Evolutionary conservation across 2,113 vertebrate genomes (phyloP).

Genomic region (Amazona vittata): DNA sequence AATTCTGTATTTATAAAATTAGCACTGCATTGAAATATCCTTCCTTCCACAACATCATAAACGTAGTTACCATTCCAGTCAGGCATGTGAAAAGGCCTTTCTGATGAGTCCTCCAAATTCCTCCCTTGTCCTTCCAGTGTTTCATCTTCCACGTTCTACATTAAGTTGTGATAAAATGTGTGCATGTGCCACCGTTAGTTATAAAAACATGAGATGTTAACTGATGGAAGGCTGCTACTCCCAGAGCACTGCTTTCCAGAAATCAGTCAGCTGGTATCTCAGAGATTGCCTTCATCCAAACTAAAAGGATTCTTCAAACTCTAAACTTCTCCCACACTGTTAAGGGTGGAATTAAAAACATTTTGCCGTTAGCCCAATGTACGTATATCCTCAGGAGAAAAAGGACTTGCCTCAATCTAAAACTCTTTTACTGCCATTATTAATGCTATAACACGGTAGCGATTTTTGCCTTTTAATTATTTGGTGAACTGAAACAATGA

Average conservation of each 20-base stretch:
- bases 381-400: neutral
- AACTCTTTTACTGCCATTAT: neutral
- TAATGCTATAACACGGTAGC: neutral
- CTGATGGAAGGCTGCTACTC: neutral
- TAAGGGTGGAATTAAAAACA: neutral
- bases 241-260: neutral
- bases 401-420: neutral
- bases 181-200: neutral
- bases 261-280: neutral
- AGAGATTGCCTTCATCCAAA: neutral
- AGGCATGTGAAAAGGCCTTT: neutral
- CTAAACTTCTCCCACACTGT: neutral
- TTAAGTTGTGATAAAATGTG: neutral
- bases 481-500: neutral
- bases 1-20: constrained; percentile 2
- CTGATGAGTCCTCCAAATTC: neutral
- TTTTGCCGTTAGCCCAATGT: neutral
- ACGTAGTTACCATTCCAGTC: neutral
- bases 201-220: neutral
- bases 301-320: neutral
- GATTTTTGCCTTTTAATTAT: neutral
- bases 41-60: neutral
- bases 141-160: neutral
- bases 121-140: neutral
- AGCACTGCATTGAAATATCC: neutral